phyloP scores from a whole-genome alignment of 2,113 vertebrate genomes.

The Centropus unirufus region DNA sequence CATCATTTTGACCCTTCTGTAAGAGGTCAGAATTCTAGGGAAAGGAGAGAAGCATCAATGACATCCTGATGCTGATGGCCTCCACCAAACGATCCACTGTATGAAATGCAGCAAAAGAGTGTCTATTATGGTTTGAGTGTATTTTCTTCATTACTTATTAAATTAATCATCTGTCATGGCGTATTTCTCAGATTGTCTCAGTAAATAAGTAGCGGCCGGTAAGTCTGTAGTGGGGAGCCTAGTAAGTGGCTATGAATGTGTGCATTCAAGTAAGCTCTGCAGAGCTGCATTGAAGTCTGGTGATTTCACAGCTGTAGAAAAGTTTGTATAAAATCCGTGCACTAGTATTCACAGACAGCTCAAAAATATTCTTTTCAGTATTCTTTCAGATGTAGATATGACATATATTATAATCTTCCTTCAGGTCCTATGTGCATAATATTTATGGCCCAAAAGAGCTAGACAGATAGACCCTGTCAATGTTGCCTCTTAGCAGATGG shows the following conservation, averaged over 20 bases:
- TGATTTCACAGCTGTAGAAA: neutral
- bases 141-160: neutral
- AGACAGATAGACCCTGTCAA: neutral
- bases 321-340: neutral
- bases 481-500: neutral
- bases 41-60: neutral
- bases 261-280: neutral
- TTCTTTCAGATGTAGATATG: neutral
- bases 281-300: neutral
- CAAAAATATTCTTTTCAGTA: neutral
- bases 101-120: neutral
- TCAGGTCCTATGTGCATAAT: neutral
- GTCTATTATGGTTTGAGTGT: neutral
- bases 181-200: neutral
- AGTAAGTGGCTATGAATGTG: neutral
- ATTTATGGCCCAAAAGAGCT: conserved; percentile 26
- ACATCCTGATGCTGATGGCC: neutral
- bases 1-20: neutral
- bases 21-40: neutral
- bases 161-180: neutral
- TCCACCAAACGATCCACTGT: neutral
- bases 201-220: neutral
- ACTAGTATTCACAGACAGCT: neutral
- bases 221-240: neutral
- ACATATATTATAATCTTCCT: neutral